A percentile compares a stretch with the other conserved stretches of the same genome.
phyloP scores from a whole-genome alignment of 1,140 invertebrate genomes.

The Rhopalosiphum padi region DNA sequence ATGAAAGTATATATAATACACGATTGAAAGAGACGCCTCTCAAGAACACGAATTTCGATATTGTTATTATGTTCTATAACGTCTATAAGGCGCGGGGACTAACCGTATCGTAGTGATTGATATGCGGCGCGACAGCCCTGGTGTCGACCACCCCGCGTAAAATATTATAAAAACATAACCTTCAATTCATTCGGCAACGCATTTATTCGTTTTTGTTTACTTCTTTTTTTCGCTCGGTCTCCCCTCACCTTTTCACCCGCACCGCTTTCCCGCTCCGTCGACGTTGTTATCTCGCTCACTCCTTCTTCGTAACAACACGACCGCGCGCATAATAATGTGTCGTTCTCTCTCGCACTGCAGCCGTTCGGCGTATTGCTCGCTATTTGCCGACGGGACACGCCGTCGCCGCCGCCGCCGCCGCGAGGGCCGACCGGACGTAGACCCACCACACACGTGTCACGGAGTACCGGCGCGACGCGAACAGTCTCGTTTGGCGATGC shows the following conservation, averaged over 20 bases:
- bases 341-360: neutral
- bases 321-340: neutral
- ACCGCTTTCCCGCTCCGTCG: neutral
- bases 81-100: neutral
- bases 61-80: too few relatives aligned
- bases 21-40: neutral
- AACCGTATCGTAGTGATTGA: neutral
- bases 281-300: neutral
- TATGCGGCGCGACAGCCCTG: neutral
- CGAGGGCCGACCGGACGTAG: neutral
- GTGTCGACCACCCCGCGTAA: neutral
- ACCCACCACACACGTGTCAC: neutral
- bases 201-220: neutral
- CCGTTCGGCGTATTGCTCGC: neutral
- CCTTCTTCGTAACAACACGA: neutral
- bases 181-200: neutral
- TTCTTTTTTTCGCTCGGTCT: neutral
- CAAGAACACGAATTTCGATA: too few relatives aligned
- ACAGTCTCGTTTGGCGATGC: neutral
- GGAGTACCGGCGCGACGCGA: neutral
- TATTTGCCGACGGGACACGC: neutral
- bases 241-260: neutral
- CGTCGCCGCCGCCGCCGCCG: neutral
- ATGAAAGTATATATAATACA: neutral
- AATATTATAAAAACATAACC: slow-evolving; percentile 16